These are phyloP conservation scores for Lacanobia wlatinum DNA, from an alignment of 2,888 invertebrate genomes.

Conservation along the genomic window DNA sequence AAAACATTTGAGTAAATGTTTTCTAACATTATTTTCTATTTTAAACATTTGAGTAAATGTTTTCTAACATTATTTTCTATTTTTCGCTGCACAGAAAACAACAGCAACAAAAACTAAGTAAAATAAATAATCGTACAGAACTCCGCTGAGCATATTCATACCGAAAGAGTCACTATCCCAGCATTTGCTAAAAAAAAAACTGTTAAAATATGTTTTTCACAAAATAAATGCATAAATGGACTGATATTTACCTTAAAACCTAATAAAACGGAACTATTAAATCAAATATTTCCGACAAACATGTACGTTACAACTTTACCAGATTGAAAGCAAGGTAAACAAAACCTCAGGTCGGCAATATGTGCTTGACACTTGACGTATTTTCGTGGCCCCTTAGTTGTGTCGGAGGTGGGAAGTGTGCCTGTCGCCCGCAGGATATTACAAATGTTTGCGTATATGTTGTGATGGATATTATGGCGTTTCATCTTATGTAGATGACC, in stretches of 20 bases:
- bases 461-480: constrained; percentile 15
- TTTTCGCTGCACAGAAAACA: no score
- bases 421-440: constrained; percentile 51
- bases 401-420: constrained; percentile 30
- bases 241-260: not conserved
- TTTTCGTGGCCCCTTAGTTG: constrained; percentile 28
- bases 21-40: no score
- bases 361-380: constrained; percentile 36
- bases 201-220: not conserved
- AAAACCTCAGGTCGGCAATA: constrained; percentile 1
- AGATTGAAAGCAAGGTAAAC: constrained; percentile 5
- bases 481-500: not conserved
- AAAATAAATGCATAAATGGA: not conserved
- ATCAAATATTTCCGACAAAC: not conserved
- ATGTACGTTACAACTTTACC: not conserved
- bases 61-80: no score
- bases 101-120: no score
- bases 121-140: no score
- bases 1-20: no score
- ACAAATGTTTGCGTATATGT: constrained; percentile 26
- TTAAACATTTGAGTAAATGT: no score
- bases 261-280: not conserved
- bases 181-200: no score
- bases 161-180: no score
- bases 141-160: no score